Base-by-base conservation (phyloP, 2,888 invertebrate species). In the Ariolimax columbianus region DNA sequence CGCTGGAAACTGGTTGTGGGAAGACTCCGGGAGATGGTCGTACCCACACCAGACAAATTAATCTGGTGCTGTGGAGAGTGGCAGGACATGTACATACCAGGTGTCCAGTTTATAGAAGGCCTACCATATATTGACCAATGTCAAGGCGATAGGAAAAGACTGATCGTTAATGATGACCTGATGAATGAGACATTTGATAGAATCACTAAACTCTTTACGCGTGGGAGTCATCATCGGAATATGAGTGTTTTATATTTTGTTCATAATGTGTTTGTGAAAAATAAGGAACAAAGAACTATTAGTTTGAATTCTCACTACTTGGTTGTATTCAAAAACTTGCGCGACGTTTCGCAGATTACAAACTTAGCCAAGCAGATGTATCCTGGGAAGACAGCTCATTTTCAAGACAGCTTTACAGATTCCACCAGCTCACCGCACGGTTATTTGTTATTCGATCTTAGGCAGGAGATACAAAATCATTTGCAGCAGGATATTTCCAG, bases 231-330 rank as follows among this genome's bases (percentile, higher is more conserved):
- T 38, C 72, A 72, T 14, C 66, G 66, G 14, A 66, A 72, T 19
- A 4, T 72, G 17, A 72, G 72, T n/a, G 47, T 75, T 47, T 33
- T 75, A 6, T 47, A 43, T 7, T 43, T 43, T 40, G 43, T 73
- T 1, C 73, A 73, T 1, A 73, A 73, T 23, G 1, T 73, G 4
- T 73, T 73, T 43, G 73, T 26, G 0, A 47, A 47, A 73, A 73
- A 73, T 73, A 73, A 73, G 30, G 73, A 73, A 73, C 40, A 73
- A 19, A 23, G 43, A 26, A 73, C n/a, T 11, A 47, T 73, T 36
- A 73, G 73, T 73, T 43, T 73, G 4, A 40, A 73, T 14, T 43
- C 43, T 6, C 73, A 73, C 26, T 73, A 73, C 30, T 6, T 73
- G 1, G 14, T 43, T 1, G 19, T 73, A 1, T 73, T 73, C 26